These are phyloP conservation scores for Pseudomyrmex sp. DNA, from an alignment of 1,140 invertebrate genomes.

Conservation along the genomic window DNA sequence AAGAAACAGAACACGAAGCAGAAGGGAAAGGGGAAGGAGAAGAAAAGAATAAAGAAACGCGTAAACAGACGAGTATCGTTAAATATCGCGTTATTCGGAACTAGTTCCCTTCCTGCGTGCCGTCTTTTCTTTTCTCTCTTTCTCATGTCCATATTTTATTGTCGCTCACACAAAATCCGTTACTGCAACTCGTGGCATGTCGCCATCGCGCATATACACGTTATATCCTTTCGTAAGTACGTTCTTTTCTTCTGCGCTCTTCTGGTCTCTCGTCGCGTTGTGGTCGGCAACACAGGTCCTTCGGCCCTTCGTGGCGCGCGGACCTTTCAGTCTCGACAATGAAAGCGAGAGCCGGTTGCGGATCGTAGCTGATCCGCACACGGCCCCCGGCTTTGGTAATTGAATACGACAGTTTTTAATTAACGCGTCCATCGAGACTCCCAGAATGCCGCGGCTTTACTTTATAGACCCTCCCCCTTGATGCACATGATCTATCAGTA, in stretches of 20 bases:
- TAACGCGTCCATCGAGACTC: conserved; percentile 44
- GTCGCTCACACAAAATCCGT: conserved; percentile 14
- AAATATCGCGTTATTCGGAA: conserved; percentile 26
- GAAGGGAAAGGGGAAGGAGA: neutral
- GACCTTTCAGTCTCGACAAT: conserved; percentile 57
- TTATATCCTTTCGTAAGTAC: neutral
- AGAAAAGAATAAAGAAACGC: neutral
- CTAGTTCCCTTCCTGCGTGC: neutral
- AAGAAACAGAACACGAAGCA: neutral
- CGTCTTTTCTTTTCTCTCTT: neutral
- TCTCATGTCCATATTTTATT: conserved; percentile 8
- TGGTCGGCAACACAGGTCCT: conserved; percentile 5
- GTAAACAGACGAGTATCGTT: conserved; percentile 9
- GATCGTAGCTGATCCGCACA: conserved; percentile 47
- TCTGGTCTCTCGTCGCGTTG: conserved; percentile 6
- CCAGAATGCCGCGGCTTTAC: conserved; percentile 5
- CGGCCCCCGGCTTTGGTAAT: conserved; percentile 44
- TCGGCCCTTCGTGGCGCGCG: conserved; percentile 37
- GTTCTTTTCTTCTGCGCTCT: conserved; percentile 10
- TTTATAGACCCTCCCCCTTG: neutral
- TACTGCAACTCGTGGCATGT: conserved; percentile 38
- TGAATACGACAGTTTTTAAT: conserved; percentile 62
- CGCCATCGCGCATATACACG: conserved; percentile 14
- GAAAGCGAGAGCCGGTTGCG: conserved; percentile 57
- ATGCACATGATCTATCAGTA: conserved; percentile 26